These are phyloP conservation scores for Symphodus melops DNA, from an alignment of 2,113 vertebrate genomes.

Conservation along the genomic window DNA sequence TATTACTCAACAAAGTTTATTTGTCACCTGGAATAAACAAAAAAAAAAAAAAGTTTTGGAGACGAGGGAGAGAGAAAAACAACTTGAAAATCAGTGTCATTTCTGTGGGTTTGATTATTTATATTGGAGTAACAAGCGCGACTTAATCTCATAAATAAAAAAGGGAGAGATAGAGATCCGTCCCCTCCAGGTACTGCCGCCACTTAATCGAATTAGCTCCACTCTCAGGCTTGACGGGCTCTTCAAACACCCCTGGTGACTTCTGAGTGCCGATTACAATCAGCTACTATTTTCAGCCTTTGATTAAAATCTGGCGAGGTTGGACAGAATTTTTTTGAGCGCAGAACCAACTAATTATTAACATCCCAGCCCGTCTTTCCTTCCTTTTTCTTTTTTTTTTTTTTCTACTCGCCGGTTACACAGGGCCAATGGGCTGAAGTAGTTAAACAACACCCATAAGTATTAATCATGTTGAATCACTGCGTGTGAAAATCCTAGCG, in stretches of 20 bases:
- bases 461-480: conserved; percentile 76
- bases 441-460: conserved; percentile 75
- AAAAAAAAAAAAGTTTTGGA: conserved; percentile 60
- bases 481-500: conserved; percentile 66
- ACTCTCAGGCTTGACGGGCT: conserved; percentile 80
- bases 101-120: conserved; percentile 81
- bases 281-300: conserved; percentile 84
- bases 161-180: conserved; percentile 80
- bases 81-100: conserved; percentile 77
- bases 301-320: conserved; percentile 84
- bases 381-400: conserved; percentile 25
- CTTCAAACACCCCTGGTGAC: conserved; percentile 85
- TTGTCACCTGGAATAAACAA: conserved; percentile 66
- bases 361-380: conserved; percentile 63
- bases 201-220: conserved; percentile 86
- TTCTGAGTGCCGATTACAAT: conserved; percentile 85
- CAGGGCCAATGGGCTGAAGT: conserved; percentile 65
- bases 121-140: conserved; percentile 82
- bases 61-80: conserved; percentile 56
- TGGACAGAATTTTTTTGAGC: conserved; percentile 75
- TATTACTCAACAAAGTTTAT: conserved; percentile 65
- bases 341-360: conserved; percentile 81
- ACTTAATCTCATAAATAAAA: conserved; percentile 85
- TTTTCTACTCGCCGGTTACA: conserved; percentile 49
- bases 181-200: conserved; percentile 83